Base-by-base conservation (phyloP, 2,888 invertebrate species). In the Alviniconcha strummeri region DNA sequence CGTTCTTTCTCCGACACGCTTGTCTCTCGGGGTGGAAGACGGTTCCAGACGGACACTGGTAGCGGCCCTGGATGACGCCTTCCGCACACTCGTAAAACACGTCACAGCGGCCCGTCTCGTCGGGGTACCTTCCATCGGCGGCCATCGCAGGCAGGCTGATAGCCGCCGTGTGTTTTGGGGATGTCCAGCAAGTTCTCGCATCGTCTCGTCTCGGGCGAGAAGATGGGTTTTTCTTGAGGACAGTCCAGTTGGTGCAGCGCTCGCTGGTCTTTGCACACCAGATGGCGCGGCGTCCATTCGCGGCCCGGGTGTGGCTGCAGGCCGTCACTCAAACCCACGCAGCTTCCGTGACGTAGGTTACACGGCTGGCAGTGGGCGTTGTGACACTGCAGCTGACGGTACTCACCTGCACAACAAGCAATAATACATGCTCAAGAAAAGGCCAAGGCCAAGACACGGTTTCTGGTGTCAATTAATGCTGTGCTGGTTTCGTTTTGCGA, bases 101-200 rank as follows among this genome's bases (percentile, higher is more conserved):
- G 17, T 85, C 87, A 64, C 88, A 89, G 52, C 84, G 64, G 5
- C 87, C 88, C 57, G 86, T 85, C 56, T 89, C 88, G 71, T 87
- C 88, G 9, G 88, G 87, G 67, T 88, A 88, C 77, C 84, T 82
- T 4, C 88, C 88, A 57, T 89, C 88, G 80, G 7, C 88, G 80
- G 56, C 82, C 80, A 17, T 75, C 80, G 74, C 88, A 89, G 55
- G 86, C 85, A 11, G 88, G 88, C 56, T 85, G 84, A 60, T 86
- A 82, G 0, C 88, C 88, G 3, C 87, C 87, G 54, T 86, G 82
- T 52, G 83, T 72, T 71, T 88, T 89, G 36, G 88, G 88, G 5
- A 85, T 82, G 84, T 85, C 64, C 56, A 71, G 8, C 13, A 74
- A 56, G n/a, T 36, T 74, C 17, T 80, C 83, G 64, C 83, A 83